A percentile compares a stretch with the other conserved stretches of the same genome.
These are phyloP conservation scores for Zosterops borbonicus DNA, from an alignment of 2,113 vertebrate genomes.

Conservation along the genomic window DNA sequence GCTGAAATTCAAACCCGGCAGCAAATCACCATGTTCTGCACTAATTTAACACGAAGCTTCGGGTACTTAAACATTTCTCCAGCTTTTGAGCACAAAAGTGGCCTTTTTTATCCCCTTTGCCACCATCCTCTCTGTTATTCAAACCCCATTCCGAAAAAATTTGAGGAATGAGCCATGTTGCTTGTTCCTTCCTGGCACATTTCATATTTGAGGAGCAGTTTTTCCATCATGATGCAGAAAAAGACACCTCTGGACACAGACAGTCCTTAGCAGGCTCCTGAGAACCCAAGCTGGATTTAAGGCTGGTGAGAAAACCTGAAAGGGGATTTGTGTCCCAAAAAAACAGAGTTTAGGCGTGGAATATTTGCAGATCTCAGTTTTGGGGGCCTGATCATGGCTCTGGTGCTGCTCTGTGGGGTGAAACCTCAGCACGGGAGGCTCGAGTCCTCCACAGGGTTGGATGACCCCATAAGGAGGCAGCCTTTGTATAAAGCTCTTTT, in stretches of 20 bases:
- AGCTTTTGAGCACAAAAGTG: not conserved
- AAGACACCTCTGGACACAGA: not conserved
- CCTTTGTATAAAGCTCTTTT: not conserved
- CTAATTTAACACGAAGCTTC: conserved; percentile 20
- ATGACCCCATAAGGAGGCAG: not conserved
- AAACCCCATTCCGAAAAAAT: not conserved
- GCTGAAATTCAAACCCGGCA: conserved; percentile 27
- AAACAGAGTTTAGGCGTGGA: accelerated
- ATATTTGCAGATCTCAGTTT: not conserved
- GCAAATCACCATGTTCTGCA: not conserved
- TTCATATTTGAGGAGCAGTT: not conserved
- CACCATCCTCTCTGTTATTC: not conserved
- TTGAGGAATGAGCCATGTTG: not conserved
- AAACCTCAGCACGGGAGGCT: not conserved
- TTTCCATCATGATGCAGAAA: not conserved
- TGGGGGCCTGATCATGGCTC: not conserved
- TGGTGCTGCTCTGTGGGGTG: not conserved
- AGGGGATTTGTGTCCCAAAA: not conserved
- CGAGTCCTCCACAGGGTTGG: accelerated
- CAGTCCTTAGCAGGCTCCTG: not conserved
- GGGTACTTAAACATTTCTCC: not conserved
- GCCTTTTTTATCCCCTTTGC: not conserved
- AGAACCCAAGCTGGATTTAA: not conserved
- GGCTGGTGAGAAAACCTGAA: not conserved
- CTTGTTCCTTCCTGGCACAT: not conserved